Conservation (phyloP, 2,113 vertebrate species). For the Bos javanicus region DNA sequence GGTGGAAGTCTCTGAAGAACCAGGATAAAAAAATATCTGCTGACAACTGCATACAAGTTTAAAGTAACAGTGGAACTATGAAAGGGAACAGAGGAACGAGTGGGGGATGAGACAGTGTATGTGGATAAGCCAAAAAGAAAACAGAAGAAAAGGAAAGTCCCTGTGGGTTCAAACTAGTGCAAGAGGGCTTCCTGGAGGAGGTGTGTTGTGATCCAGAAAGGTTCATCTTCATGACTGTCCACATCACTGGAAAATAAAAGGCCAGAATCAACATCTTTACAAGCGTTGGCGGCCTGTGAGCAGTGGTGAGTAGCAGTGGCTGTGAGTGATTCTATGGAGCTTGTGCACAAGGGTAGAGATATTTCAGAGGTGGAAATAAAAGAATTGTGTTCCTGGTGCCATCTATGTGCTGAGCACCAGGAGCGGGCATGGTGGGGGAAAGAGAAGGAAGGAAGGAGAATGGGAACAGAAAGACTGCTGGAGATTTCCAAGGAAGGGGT, state of each 20-base stretch:
- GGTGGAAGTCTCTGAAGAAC: neutral
- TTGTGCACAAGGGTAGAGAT: neutral
- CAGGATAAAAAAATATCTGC: neutral
- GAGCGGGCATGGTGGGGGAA: neutral
- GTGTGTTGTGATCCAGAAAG: neutral
- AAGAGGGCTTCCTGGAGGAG: neutral
- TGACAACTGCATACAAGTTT: neutral
- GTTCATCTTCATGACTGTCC: neutral
- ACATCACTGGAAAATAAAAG: neutral
- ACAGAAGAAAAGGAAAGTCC: neutral
- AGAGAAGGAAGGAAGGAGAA: neutral
- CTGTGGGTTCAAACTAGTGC: neutral
- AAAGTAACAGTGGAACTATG: neutral
- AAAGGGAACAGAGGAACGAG: neutral
- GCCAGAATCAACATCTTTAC: neutral
- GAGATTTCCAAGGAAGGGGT: neutral
- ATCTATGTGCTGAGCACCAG: neutral
- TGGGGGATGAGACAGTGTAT: neutral
- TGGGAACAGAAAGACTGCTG: neutral
- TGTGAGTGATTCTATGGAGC: neutral
- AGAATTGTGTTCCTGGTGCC: neutral
- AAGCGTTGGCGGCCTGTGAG: neutral
- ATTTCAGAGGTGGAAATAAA: neutral
- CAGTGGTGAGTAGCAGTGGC: neutral
- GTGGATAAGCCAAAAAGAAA: neutral